These are phyloP conservation scores for Octodon degus DNA, from an alignment of 2,113 vertebrate genomes.

Conservation along the genomic window DNA sequence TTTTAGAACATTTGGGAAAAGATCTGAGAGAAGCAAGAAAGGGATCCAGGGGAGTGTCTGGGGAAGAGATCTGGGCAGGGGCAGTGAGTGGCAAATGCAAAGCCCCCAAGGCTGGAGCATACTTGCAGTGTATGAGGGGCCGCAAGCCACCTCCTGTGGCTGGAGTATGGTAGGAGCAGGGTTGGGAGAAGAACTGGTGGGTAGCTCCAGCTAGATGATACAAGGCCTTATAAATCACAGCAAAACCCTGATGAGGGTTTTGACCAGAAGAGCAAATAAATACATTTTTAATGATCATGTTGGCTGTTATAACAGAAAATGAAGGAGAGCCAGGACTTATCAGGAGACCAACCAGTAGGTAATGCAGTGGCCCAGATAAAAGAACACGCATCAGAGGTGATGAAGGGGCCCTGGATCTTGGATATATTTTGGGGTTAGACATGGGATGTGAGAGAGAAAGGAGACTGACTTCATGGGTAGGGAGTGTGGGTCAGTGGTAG, in stretches of 20 bases:
- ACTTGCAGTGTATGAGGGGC: neutral
- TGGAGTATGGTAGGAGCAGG: neutral
- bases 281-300: neutral
- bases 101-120: neutral
- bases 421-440: neutral
- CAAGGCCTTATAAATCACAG: neutral
- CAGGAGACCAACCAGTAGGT: neutral
- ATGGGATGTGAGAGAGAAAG: neutral
- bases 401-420: neutral
- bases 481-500: neutral
- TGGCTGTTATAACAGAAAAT: neutral
- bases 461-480: neutral
- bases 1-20: constrained; percentile 54
- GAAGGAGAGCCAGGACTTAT: neutral
- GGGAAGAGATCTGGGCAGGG: neutral
- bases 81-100: neutral
- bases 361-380: neutral
- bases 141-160: neutral
- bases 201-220: neutral
- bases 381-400: neutral
- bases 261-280: neutral
- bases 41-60: neutral
- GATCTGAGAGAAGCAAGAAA: neutral
- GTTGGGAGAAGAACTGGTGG: neutral
- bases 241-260: neutral